Evolutionary conservation across 2,888 invertebrate genomes (phyloP).

Genomic region (Pedicia rivosa): DNA sequence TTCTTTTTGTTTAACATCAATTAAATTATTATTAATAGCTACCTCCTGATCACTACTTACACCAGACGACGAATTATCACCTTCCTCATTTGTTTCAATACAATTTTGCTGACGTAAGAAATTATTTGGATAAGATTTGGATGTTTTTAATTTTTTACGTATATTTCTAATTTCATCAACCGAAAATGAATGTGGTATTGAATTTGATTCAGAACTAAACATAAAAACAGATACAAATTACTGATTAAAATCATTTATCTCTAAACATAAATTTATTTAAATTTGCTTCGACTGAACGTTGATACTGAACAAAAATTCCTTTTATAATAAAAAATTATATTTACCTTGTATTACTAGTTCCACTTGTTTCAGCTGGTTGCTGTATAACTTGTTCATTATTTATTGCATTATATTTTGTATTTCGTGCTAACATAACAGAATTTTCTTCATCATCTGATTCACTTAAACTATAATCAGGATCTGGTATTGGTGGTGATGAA

Average conservation of each 20-base stretch:
- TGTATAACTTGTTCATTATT: slow-evolving; percentile 22
- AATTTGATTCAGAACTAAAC: slow-evolving; percentile 58
- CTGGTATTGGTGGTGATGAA: slow-evolving; percentile 66
- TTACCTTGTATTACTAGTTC: slow-evolving; percentile 57
- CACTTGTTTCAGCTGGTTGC: slow-evolving; percentile 46
- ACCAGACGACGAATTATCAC: slow-evolving; percentile 77
- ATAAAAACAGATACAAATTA: too few species aligned
- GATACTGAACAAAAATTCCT: too few species aligned
- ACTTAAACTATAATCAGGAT: slow-evolving; percentile 81
- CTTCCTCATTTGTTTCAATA: slow-evolving; percentile 57
- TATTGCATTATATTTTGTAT: slow-evolving; percentile 37
- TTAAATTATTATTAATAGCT: slow-evolving; percentile 32
- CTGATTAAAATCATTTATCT: too few species aligned
- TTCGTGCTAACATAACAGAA: slow-evolving; percentile 29
- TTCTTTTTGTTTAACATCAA: background rate
- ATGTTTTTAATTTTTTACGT: slow-evolving; percentile 66
- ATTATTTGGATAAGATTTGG: slow-evolving; percentile 76
- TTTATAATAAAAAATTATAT: too few species aligned
- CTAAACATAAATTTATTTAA: too few species aligned
- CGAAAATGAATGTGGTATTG: slow-evolving; percentile 70
- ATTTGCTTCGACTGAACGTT: too few species aligned
- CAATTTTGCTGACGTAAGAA: slow-evolving; percentile 33
- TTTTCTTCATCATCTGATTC: slow-evolving; percentile 64
- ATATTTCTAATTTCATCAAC: slow-evolving; percentile 83
- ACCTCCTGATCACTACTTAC: slow-evolving; percentile 76